Evolutionary conservation across 2,888 invertebrate genomes (phyloP).

Genomic region (Altica lythri): DNA sequence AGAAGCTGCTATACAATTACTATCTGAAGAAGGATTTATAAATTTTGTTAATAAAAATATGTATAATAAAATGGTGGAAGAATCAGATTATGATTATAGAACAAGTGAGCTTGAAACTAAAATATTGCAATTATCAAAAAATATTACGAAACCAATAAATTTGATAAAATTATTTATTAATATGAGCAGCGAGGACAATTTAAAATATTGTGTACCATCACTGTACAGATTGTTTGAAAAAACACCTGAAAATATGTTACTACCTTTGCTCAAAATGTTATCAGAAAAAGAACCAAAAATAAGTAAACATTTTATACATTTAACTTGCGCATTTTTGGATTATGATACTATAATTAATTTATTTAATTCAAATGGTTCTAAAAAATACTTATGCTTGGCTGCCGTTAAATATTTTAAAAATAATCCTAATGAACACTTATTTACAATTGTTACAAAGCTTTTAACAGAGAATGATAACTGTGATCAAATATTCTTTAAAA

Average conservation of each 20-base stretch:
- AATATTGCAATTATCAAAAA: no score
- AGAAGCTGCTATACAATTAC: slow-evolving; percentile 6
- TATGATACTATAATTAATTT: slow-evolving; percentile 21
- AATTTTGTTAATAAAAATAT: slow-evolving; percentile 10
- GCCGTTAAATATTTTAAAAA: slow-evolving; percentile 34
- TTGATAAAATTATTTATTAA: no score
- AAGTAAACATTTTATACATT: slow-evolving; percentile 33
- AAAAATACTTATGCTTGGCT: slow-evolving; percentile 31
- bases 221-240: slow-evolving; percentile 34
- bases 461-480: slow-evolving; percentile 27
- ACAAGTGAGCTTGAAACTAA: no score
- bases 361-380: slow-evolving; percentile 16
- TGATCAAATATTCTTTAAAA: slow-evolving; percentile 28
- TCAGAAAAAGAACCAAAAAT: slow-evolving; percentile 26
- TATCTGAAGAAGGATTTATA: slow-evolving; percentile 11
- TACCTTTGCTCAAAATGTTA: slow-evolving; percentile 27
- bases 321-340: slow-evolving; percentile 30
- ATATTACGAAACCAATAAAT: no score
- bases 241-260: slow-evolving; percentile 29
- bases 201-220: slow-evolving; percentile 27
- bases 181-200: no score
- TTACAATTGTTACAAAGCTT: slow-evolving; percentile 25
- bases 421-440: slow-evolving; percentile 28
- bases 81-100: no score
- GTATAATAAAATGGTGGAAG: no score